phyloP scores from a whole-genome alignment of 1,140 invertebrate genomes.

The Drosophila sproati region DNA sequence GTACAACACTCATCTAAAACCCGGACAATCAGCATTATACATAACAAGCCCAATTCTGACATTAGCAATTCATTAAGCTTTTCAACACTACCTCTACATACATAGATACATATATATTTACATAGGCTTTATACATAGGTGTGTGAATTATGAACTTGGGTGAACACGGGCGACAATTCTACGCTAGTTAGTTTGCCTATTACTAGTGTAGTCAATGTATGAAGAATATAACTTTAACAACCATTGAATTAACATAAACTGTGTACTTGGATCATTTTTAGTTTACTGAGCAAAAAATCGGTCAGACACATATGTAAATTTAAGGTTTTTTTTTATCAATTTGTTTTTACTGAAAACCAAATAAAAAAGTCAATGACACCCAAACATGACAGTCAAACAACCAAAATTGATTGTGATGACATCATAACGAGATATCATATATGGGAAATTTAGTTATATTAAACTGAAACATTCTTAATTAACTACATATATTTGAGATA shows the following conservation, averaged over 20 bases:
- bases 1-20: not conserved
- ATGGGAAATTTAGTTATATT: not conserved
- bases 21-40: conserved; percentile 12
- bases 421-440: conserved; percentile 3
- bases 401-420: conserved; percentile 4
- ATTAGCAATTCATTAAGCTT: conserved; percentile 36
- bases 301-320: too few species aligned
- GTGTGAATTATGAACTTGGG: not conserved
- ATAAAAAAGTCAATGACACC: too few species aligned
- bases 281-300: too few species aligned
- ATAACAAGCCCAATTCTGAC: conserved; percentile 23
- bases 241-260: not conserved
- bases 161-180: conserved; percentile 26
- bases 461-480: too few species aligned
- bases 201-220: not conserved
- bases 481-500: too few species aligned
- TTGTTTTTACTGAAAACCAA: too few species aligned
- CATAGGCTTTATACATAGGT: not conserved
- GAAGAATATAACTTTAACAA: not conserved
- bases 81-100: conserved; percentile 10
- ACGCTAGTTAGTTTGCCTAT: conserved; percentile 16
- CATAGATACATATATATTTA: not conserved
- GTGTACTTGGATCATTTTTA: too few species aligned
- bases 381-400: too few species aligned
- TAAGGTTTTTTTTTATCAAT: too few species aligned